phyloP scores from a whole-genome alignment of 2,797 vertebrate species.

The Anableps anableps region DNA sequence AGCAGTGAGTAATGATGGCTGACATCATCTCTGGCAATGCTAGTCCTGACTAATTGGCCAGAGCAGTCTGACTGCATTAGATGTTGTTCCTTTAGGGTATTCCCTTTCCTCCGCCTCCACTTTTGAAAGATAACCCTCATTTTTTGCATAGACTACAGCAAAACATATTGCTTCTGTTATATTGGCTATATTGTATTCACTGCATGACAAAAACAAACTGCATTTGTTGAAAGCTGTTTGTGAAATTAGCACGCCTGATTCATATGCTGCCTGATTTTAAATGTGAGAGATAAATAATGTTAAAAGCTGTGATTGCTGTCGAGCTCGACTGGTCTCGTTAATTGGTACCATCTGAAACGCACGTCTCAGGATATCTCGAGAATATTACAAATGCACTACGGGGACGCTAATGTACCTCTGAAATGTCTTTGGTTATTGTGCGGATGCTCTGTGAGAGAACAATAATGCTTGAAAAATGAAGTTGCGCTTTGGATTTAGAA shows the following conservation, averaged over 20 bases:
- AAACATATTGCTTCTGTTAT: constrained; percentile 57
- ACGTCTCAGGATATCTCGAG: constrained; percentile 43
- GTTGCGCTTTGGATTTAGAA: constrained; percentile 61
- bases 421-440: constrained; percentile 61
- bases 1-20: constrained; percentile 70
- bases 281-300: constrained; percentile 43
- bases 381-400: constrained; percentile 48
- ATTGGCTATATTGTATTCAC: constrained; percentile 32
- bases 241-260: constrained; percentile 42
- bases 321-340: constrained; percentile 41
- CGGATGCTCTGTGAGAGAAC: constrained; percentile 52
- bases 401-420: constrained; percentile 45
- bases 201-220: constrained; percentile 21
- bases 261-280: constrained; percentile 22
- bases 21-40: constrained; percentile 72
- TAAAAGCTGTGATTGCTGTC: constrained; percentile 40
- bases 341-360: constrained; percentile 54
- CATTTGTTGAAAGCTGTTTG: constrained; percentile 25
- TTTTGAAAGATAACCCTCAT: constrained; percentile 59
- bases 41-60: constrained; percentile 67
- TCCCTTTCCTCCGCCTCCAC: constrained; percentile 59
- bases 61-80: constrained; percentile 72
- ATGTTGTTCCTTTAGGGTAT: constrained; percentile 71
- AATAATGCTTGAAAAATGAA: constrained; percentile 71
- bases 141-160: constrained; percentile 46